phyloP scores from a whole-genome alignment of 2,113 vertebrate genomes.

The Dicrurus megarhynchus region DNA sequence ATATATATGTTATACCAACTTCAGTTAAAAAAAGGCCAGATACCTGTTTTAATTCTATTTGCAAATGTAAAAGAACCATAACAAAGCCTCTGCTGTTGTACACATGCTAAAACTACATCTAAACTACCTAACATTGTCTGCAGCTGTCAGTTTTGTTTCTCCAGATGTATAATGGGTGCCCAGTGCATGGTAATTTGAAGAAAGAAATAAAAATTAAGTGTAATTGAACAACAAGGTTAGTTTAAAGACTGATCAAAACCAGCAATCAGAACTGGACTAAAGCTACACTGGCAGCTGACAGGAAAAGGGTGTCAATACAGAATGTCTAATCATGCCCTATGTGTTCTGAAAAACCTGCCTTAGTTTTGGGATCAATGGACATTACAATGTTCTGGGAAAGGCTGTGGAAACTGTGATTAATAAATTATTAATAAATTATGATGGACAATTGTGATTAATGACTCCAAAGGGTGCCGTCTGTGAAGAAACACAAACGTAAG shows the following conservation, averaged over 20 bases:
- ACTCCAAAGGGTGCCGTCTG: not conserved
- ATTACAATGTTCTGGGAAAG: not conserved
- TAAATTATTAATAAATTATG: too few relatives aligned
- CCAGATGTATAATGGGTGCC: accelerated
- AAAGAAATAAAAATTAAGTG: not conserved
- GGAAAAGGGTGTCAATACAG: not conserved
- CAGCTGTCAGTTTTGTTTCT: not conserved
- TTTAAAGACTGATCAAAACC: not conserved
- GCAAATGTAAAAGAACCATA: not conserved
- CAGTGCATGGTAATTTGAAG: not conserved
- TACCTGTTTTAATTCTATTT: not conserved
- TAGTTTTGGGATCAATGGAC: not conserved
- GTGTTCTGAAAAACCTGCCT: not conserved
- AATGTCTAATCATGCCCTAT: not conserved
- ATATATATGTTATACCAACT: not conserved
- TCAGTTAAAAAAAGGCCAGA: not conserved
- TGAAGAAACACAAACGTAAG: not conserved
- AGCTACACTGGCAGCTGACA: not conserved
- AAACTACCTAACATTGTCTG: not conserved
- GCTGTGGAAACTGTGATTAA: not conserved
- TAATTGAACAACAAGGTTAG: not conserved
- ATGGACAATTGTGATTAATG: not conserved
- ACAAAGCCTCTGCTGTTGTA: not conserved
- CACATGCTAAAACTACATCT: not conserved
- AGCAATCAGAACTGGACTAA: not conserved